These are phyloP conservation scores for Lepidostoma basale DNA, from an alignment of 1,140 invertebrate species.

Conservation along the genomic window DNA sequence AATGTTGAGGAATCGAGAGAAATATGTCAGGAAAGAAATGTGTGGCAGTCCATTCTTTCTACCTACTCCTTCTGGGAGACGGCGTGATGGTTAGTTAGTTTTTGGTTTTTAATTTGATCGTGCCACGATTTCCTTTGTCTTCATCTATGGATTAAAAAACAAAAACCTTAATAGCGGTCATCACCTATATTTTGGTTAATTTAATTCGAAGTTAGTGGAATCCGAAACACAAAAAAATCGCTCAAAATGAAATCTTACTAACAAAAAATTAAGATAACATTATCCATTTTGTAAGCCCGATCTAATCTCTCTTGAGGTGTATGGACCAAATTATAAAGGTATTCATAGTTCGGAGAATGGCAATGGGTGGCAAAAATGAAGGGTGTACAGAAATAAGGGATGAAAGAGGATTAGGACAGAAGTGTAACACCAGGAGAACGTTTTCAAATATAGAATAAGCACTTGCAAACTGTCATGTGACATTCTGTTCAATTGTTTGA, in stretches of 20 bases:
- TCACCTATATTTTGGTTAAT: background rate
- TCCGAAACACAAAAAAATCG: background rate
- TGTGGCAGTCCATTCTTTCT: too few relatives aligned
- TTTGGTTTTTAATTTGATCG: background rate
- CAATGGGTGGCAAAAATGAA: conserved; percentile 7
- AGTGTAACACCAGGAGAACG: conserved; percentile 7
- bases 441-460: background rate
- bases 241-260: background rate
- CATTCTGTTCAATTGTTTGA: background rate
- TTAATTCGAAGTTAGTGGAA: background rate
- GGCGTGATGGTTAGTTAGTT: too few relatives aligned
- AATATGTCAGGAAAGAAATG: too few relatives aligned
- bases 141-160: background rate
- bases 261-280: background rate
- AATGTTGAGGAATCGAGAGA: too few relatives aligned
- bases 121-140: background rate
- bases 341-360: background rate
- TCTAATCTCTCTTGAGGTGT: background rate
- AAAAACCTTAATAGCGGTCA: too few relatives aligned
- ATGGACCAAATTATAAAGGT: background rate
- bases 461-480: background rate
- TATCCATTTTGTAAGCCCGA: conserved; percentile 1
- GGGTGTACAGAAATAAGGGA: background rate
- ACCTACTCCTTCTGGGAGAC: too few relatives aligned
- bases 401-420: too few relatives aligned